A percentile compares a stretch with the other conserved stretches of the same genome.
Conservation (phyloP, 1,140 invertebrate species). For the Cherax quadricarinatus region DNA sequence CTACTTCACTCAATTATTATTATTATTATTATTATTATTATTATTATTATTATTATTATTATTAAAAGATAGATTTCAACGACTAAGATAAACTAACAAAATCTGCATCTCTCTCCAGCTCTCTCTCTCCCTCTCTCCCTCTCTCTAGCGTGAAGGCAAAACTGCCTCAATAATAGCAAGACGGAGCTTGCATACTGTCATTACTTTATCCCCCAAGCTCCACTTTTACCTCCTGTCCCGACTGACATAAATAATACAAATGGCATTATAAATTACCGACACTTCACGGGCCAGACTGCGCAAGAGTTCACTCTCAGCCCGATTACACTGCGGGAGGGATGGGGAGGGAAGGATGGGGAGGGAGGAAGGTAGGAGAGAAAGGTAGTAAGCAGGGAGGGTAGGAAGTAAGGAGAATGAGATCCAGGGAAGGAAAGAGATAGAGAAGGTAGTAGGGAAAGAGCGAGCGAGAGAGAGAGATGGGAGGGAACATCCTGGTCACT, state of each 20-base stretch:
- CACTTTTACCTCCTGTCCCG: conserved; percentile 59
- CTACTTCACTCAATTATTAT: too few species aligned
- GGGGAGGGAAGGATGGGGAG: neutral
- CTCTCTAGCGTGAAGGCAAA: neutral
- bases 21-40: too few species aligned
- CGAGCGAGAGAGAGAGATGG: conserved; percentile 32
- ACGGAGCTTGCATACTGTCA: conserved; percentile 60
- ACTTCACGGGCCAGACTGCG: conserved; percentile 59
- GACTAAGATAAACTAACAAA: too few species aligned
- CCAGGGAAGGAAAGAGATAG: conserved; percentile 31
- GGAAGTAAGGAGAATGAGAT: neutral
- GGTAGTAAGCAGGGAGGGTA: neutral
- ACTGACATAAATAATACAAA: conserved; percentile 65
- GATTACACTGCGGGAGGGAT: neutral
- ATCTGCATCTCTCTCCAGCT: neutral
- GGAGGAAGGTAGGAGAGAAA: neutral
- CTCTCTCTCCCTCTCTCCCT: conserved; percentile 28
- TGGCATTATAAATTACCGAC: conserved; percentile 69
- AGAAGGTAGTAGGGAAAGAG: conserved; percentile 36
- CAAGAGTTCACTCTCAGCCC: conserved; percentile 49
- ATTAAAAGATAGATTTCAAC: too few species aligned
- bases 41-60: too few species aligned
- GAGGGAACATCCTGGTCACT: neutral
- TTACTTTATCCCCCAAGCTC: conserved; percentile 58
- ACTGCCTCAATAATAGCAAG: conserved; percentile 41